Evolutionary conservation across 2,113 vertebrate species (phyloP), one percentile per base, ranked within the genome.

Genomic region (Rhinoptilus africanus): DNA sequence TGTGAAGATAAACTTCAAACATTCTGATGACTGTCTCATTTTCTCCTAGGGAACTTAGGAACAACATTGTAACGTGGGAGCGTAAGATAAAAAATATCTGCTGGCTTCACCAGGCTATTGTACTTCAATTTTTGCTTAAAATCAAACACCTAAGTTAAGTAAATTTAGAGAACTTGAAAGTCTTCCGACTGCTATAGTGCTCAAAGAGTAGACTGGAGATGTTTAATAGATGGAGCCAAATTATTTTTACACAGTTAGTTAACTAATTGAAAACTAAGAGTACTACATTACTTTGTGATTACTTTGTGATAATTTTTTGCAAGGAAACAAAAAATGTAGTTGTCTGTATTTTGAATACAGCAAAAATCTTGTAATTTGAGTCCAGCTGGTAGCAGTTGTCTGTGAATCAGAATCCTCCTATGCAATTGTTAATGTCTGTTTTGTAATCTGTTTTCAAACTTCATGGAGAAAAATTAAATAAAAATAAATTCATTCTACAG

Each of bases 1-100:
- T 88, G 51, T 83, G 86, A 95, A 92, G 83, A 95, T 83, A 95
- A 95, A 95, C 76, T 93, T 97, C 68, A 95, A 92, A 92, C 37
- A 22, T 83, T 90, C 56, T 94, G 59, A 62, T 82, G 69, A 32
- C 48, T 76, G 66, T 63, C 80, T 76, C 16, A 11, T 72, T 91
- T 96, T 72, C 87, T 95, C 51, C 53, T 51, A 66, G 35, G 63
- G 79, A 84, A 51, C 67, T 76, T 73, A 62, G 19, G 45, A 88
- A 59, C 24, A 35, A 72, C 37, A n/a, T 77, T 75, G 35, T 39
- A 82, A 76, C 7, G 3, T 56, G 66, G 41, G 53, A 79, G 27
- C 41, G 12, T 66, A 48, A 95, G 93, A 89, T 73, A 50, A 89
- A 88, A 92, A 74, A 19, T 43, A 59, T 56, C 30, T 51, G 28